Evolutionary conservation across 2,888 invertebrate genomes (phyloP), one percentile per base, ranked within the genome.

Genomic region (Tanypteryx hageni): DNA sequence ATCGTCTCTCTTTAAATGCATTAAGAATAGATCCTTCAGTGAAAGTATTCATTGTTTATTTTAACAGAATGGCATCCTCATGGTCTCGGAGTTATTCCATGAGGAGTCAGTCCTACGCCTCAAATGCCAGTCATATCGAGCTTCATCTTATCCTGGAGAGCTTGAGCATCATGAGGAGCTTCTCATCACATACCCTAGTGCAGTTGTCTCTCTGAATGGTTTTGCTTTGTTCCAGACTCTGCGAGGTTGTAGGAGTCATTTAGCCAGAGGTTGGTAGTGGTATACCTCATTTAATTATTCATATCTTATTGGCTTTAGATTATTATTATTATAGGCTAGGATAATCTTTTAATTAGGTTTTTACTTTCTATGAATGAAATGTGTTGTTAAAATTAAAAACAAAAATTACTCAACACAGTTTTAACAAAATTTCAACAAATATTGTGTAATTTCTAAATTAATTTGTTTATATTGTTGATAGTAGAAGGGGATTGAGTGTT

Each of bases 151-250:
- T 85, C 85, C 94, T 3, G 94, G 95, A 85, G 95, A 95, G 92
- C 93, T 94, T 18, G 95, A 95, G 93, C 95, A 95, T 94, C 95
- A 95, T 0, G 97, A 97, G 95, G 98, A 97, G 95, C 95, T 98
- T 93, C 97, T 97, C 95, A 96, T 98, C 94, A 96, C 97, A 92
- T 98, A 97, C 95, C 96, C 96, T 94, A 97, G 95, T 93, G 96
- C 96, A 95, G 96, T 97, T 92, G 98, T 97, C 94, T 96, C 97
- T 93, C 96, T 97, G 93, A 97, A 96, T 95, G 99, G 97, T 92
- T 96, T 97, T 94, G 97, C 97, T 93, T 95, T 99, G 92, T 98
- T 98, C 94, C 97, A 97, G 94, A 97, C 97, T 85, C 95, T 99
- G 83, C 96, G 97, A 94, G 97, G 97, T 93, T 97, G 97, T 93